Percentiles rank a stretch among this genome's conserved stretches.
Conservation (phyloP, 2,797 vertebrate species). For the Poeciliopsis paucimaculata region DNA sequence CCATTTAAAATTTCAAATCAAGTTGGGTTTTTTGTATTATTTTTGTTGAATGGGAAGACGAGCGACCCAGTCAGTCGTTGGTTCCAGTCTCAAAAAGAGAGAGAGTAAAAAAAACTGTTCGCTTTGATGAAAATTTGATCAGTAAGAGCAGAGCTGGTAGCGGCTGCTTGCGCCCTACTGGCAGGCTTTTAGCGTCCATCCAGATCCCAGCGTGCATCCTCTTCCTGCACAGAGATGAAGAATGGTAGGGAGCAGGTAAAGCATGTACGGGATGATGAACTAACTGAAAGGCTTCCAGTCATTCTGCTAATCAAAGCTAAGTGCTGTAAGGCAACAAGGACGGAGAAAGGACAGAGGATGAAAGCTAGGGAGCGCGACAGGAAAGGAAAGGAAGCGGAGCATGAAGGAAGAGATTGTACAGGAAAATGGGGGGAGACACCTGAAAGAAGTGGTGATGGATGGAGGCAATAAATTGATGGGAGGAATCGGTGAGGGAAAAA, state of each 20-base stretch:
- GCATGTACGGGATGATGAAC: slow-evolving; percentile 20
- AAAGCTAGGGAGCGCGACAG: background rate
- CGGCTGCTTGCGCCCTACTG: slow-evolving; percentile 36
- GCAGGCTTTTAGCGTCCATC: slow-evolving; percentile 57
- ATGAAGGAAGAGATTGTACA: slow-evolving; percentile 14
- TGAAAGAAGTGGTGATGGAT: slow-evolving; percentile 26
- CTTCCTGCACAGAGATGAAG: slow-evolving; percentile 5
- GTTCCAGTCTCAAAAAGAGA: slow-evolving; percentile 24
- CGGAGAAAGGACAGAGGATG: slow-evolving; percentile 18
- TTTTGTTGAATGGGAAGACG: background rate
- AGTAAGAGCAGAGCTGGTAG: slow-evolving; percentile 53
- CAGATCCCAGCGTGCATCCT: slow-evolving; percentile 37
- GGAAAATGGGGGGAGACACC: slow-evolving; percentile 2
- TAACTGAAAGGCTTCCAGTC: slow-evolving; percentile 22
- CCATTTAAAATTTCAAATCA: background rate
- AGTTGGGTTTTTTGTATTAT: background rate
- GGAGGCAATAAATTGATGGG: slow-evolving; percentile 9
- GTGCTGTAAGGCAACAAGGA: slow-evolving; percentile 35
- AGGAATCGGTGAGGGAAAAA: background rate
- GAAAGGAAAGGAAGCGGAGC: slow-evolving; percentile 18
- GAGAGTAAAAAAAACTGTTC: background rate
- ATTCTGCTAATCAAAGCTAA: slow-evolving; percentile 41
- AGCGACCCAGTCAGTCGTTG: slow-evolving; percentile 4
- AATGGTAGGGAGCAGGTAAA: slow-evolving; percentile 16
- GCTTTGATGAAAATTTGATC: slow-evolving; percentile 68